A percentile compares a stretch with the other conserved stretches of the same genome.
These are phyloP conservation scores for Leistus spinibarbis DNA, from an alignment of 2,888 invertebrate species.

Conservation along the genomic window DNA sequence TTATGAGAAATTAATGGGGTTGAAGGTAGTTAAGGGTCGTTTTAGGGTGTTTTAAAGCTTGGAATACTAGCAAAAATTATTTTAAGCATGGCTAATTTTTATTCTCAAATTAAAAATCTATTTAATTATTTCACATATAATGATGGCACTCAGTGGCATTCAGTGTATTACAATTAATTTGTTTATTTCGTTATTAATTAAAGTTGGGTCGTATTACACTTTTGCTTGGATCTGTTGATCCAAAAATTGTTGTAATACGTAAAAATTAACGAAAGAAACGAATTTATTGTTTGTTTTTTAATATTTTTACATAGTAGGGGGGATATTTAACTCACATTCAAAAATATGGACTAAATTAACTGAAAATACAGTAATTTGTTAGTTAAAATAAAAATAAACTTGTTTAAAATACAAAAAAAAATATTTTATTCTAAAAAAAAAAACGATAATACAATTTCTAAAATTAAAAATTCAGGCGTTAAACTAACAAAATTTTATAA, in stretches of 20 bases:
- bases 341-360: background rate
- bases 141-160: constrained; percentile 35
- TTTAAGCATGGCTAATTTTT: background rate
- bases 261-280: background rate
- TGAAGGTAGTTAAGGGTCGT: background rate
- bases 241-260: background rate
- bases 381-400: background rate
- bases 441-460: background rate
- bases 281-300: background rate
- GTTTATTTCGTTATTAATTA: background rate
- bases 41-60: background rate
- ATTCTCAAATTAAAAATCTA: background rate
- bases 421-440: no score
- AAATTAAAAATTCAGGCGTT: background rate
- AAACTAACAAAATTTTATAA: background rate
- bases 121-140: constrained; percentile 12
- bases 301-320: background rate
- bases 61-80: background rate
- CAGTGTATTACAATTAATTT: background rate
- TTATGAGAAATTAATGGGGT: no score
- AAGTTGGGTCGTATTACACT: background rate
- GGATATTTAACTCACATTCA: background rate
- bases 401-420: background rate
- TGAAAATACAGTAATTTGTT: background rate
- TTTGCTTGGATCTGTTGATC: background rate